Conservation (phyloP, 2,113 vertebrate species). For the Entomyzon cyanotis region DNA sequence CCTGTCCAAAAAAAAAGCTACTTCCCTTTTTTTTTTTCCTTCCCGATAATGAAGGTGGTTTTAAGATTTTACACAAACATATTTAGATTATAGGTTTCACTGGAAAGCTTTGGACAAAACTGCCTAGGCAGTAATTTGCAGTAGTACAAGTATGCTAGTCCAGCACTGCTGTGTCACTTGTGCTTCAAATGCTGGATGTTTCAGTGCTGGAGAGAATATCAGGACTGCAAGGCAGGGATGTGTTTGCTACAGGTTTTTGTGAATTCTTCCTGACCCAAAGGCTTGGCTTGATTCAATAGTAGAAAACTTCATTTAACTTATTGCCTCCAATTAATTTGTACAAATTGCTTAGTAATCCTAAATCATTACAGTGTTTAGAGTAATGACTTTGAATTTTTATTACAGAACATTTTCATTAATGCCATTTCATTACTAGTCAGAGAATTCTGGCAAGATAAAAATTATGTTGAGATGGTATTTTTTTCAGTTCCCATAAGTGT, state of each 20-base stretch:
- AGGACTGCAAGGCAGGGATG: background rate
- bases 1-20: background rate
- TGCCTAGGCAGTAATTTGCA: background rate
- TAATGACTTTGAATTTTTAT: conserved; percentile 1
- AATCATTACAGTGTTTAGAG: background rate
- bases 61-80: background rate
- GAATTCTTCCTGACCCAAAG: background rate
- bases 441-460: background rate
- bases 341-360: background rate
- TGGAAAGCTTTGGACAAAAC: background rate
- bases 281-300: background rate
- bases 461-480: background rate
- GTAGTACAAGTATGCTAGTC: background rate
- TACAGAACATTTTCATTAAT: background rate
- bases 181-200: background rate
- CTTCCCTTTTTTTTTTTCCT: background rate
- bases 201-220: background rate
- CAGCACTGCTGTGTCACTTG: background rate
- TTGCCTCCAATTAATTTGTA: background rate
- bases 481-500: background rate
- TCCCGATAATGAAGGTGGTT: background rate
- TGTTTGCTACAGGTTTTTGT: background rate
- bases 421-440: background rate
- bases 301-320: background rate
- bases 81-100: conserved; percentile 4